Base-by-base conservation (phyloP, 1,140 invertebrate genomes). In the Stegodyphus dumicola region DNA sequence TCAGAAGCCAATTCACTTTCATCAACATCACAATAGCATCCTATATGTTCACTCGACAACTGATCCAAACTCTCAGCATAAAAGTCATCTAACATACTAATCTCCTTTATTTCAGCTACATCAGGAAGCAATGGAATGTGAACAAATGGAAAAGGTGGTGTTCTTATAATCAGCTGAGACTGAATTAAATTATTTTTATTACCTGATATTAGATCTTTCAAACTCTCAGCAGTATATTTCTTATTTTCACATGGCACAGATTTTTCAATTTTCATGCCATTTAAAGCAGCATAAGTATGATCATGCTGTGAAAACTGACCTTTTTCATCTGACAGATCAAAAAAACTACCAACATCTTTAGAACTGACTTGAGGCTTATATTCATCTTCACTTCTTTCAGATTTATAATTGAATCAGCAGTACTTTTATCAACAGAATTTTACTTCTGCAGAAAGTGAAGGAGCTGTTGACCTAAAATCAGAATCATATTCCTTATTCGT, bases 91-190 rank as follows among this genome's bases (percentile, higher is more conserved):
- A 11, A 11, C 56, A 67, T n/a, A 67, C 17, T 18, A 67, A 67
- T 67, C n/a, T 67, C 65, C 17, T 67, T 17, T 15, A 67, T 67
- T 67, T 67, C 65, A 67, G 65, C 65, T 17, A 67, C 7, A 13
- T 67, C 65, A 18, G 65, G 65, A 7, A 67, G n/a, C 7, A 67
- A 18, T 15, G 65, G 65, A 67, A n/a, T 67, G n/a, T 67, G 17
- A 15, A 67, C 65, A 67, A n/a, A 67, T 18, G 65, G 65, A n/a
- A 67, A 67, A n/a, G 65, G 65, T 7, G 65, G 65, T 7, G 65
- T 67, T 17, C 17, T 67, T 79, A 89, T 75, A 77, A 87, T 76
- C 52, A 54, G 48, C 54, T 87, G 56, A 51, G 73, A 13, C 17
- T 69, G 56, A 66, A 49, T 33, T 11, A 15, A 11, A 60, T 11